Conservation (phyloP, 2,113 vertebrate species). For the Chrysemys picta region DNA sequence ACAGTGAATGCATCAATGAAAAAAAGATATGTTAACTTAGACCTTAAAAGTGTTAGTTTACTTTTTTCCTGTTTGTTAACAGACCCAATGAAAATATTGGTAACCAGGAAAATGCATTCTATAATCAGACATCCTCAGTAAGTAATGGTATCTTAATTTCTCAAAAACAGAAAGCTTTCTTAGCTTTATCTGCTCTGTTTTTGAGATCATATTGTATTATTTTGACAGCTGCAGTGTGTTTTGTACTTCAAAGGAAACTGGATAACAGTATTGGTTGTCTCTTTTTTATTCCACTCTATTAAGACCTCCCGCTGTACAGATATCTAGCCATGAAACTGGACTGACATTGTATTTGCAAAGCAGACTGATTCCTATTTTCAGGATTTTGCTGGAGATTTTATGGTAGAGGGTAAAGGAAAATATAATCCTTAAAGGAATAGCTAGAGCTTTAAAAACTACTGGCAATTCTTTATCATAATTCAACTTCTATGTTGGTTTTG, state of each 20-base stretch:
- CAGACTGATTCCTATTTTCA: neutral
- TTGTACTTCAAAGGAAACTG: constrained; percentile 25
- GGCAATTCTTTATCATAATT: neutral
- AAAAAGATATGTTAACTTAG: neutral
- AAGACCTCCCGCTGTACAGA: neutral
- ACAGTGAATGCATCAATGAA: neutral
- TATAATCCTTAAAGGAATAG: neutral
- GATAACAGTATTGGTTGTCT: neutral
- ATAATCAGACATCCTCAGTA: neutral
- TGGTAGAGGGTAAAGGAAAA: neutral
- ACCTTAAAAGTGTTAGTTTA: neutral
- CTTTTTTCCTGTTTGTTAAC: neutral
- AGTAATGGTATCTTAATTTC: neutral
- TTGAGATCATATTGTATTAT: fast-evolving
- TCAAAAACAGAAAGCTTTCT: neutral
- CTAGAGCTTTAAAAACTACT: neutral
- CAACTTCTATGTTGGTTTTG: neutral
- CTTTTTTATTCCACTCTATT: neutral
- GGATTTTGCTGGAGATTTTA: neutral
- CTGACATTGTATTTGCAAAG: neutral
- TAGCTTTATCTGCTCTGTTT: neutral
- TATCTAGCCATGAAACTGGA: neutral
- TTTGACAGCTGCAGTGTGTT: neutral
- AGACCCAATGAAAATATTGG: fast-evolving
- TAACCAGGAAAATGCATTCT: fast-evolving